These are phyloP conservation scores for Tholera decimalis DNA, from an alignment of 2,888 invertebrate species.

Conservation along the genomic window DNA sequence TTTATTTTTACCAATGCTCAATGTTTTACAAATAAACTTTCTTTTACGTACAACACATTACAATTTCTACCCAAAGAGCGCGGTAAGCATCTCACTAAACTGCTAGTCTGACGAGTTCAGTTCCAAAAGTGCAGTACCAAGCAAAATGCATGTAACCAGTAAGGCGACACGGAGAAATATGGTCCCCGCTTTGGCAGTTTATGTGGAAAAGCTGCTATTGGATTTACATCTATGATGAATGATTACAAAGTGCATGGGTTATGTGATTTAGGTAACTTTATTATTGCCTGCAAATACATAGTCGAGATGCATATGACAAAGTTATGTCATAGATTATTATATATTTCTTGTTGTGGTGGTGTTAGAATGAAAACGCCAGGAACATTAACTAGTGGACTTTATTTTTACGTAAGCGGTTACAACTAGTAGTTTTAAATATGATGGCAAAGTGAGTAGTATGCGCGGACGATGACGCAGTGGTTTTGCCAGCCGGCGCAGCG, in stretches of 20 bases:
- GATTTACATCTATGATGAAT: slow-evolving; percentile 38
- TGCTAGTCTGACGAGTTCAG: slow-evolving; percentile 44
- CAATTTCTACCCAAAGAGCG: slow-evolving; percentile 34
- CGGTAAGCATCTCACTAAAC: slow-evolving; percentile 49
- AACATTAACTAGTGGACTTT: no score
- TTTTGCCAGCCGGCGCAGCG: no score
- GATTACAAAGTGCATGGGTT: slow-evolving; percentile 24
- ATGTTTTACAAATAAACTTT: not conserved
- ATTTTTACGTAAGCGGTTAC: no score
- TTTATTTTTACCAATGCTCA: no score
- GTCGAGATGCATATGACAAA: no score
- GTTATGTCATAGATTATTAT: no score
- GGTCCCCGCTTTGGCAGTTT: slow-evolving; percentile 44
- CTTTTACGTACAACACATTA: slow-evolving; percentile 20
- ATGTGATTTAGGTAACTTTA: not conserved
- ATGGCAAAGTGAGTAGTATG: no score
- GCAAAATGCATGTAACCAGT: slow-evolving; percentile 48
- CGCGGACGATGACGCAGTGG: no score
- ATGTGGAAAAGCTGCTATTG: slow-evolving; percentile 35
- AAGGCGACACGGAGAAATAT: slow-evolving; percentile 50
- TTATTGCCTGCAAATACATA: not conserved
- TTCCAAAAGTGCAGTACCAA: slow-evolving; percentile 49
- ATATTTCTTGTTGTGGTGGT: no score
- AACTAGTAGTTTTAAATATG: no score
- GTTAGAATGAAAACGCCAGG: no score